A percentile compares a stretch with the other conserved stretches of the same genome.
These are phyloP conservation scores for Drosophila subpulchrella DNA, from an alignment of 1,140 invertebrate species.

Conservation along the genomic window DNA sequence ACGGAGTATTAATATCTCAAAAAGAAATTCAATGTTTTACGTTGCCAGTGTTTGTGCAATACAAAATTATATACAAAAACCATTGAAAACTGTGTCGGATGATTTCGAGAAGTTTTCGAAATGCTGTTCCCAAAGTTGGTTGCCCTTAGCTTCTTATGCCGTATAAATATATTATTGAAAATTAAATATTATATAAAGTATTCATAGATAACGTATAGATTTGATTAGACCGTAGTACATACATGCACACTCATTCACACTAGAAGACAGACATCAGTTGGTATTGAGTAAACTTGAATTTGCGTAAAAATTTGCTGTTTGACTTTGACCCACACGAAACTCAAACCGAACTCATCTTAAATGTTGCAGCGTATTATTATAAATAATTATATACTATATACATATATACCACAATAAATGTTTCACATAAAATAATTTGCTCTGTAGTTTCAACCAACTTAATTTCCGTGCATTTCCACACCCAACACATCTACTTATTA, in stretches of 20 bases:
- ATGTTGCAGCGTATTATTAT: conserved; percentile 60
- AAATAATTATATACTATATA: conserved; percentile 49
- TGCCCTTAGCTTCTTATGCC: conserved; percentile 70
- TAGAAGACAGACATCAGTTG: conserved; percentile 39
- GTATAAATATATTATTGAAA: conserved; percentile 55
- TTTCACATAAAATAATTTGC: conserved; percentile 71
- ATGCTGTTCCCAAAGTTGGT: conserved; percentile 56
- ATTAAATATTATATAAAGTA: conserved; percentile 58
- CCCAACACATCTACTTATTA: conserved; percentile 8
- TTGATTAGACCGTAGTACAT: conserved; percentile 63
- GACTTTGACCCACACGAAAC: conserved; percentile 45
- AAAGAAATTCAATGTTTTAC: conserved; percentile 40
- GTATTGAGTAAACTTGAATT: conserved; percentile 54
- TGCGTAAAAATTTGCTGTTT: conserved; percentile 51
- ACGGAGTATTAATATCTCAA: conserved; percentile 4
- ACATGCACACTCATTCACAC: conserved; percentile 54
- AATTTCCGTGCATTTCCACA: conserved; percentile 35
- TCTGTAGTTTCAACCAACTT: conserved; percentile 63
- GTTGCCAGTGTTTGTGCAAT: conserved; percentile 36
- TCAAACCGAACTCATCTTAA: conserved; percentile 55
- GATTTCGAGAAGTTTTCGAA: conserved; percentile 26
- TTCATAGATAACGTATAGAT: conserved; percentile 62
- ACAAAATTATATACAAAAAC: conserved; percentile 12
- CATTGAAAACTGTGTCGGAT: conserved; percentile 10
- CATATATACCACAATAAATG: conserved; percentile 70